Base-by-base conservation (phyloP, 2,113 vertebrate genomes). In the Hippopotamus amphibius region DNA sequence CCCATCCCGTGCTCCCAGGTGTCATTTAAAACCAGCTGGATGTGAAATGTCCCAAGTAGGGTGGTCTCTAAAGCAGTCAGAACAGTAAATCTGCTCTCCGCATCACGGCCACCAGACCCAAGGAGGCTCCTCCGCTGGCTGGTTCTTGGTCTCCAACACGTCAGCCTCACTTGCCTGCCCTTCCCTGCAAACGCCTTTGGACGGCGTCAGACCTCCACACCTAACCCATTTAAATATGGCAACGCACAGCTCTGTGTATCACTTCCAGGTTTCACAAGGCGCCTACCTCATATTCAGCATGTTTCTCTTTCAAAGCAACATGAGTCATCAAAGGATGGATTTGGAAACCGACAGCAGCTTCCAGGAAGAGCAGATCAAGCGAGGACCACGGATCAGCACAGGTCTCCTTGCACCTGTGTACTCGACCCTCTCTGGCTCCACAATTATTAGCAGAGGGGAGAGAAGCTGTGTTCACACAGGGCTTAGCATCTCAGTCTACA, bases 61-160 rank as follows among this genome's bases (percentile, higher is more conserved):
- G 53, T 7, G 0, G 0, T 41, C 21, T 72, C 53, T 30, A 7
- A 13, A n/a, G 69, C 77, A 77, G 16, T 0, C 0, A 22, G 79
- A 85, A 81, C 5, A 12, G 24, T 21, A 80, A 24, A 83, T 84
- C 92, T 72, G 0, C 55, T 90, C 72, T 97, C 84, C 65, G n/a
- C 48, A 65, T 50, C 50, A 72, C 68, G 1, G 0, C 63, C 87
- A 43, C 77, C 83, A 77, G 91, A 46, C 48, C 46, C 46, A 71
- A 43, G 53, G 85, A 90, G 88, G 55, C 79, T 89, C 19, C 83
- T 93, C 80, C 10, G 53, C 92, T 8, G 1, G 1, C 72, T 89
- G 81, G 84, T 63, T 93, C 96, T 94, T 57, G 16, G 50, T 94
- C 37, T 84, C 96, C 88, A 79, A 26, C 24, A 13, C 6, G 6